Evolutionary conservation across 2,797 vertebrate genomes (phyloP), one percentile per base, ranked within the genome.

Genomic region (Thaleichthys pacificus): DNA sequence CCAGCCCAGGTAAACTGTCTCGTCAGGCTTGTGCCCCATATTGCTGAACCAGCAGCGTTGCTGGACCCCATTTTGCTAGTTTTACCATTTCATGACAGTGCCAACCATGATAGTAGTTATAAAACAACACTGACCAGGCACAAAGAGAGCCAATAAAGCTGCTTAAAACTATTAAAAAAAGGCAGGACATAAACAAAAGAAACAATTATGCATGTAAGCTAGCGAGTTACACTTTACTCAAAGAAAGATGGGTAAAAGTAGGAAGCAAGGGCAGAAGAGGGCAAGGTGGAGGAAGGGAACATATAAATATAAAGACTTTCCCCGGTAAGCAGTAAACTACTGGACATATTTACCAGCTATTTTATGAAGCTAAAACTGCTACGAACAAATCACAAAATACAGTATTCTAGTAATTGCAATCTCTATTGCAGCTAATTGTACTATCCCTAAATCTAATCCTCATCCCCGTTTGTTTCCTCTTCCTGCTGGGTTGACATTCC

Each of bases 361-460:
- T 86, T 87, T 76, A 82, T 32, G 71, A 85, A 89, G 90, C 89
- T 92, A 92, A 90, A 90, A 92, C 84, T 79, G 91, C 92, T 93
- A 93, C 91, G 68, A 92, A 92, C 91, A 89, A 93, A 90, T 88
- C 91, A 93, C 92, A 88, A 91, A 88, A 84, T 88, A 91, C 90
- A 89, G 79, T 78, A 81, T 85, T 86, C 79, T 62, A 90, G 87
- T 87, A 88, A 90, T 85, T 88, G 91, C 82, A 76, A 87, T 84
- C 81, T 86, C 90, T 90, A 87, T 82, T 86, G 86, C 87, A 88
- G 88, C 88, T 92, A 92, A 90, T 82, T 81, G 87, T 72, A 84
- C 86, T 86, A 90, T 77, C 80, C 81, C 87, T 87, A 91, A 66
- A 81, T 72, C 73, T 76, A 86, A 58, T 76, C 28, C 69, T 1